Base-by-base conservation (phyloP, 1,140 invertebrate genomes). In the Brachionus rotundiformis region DNA sequence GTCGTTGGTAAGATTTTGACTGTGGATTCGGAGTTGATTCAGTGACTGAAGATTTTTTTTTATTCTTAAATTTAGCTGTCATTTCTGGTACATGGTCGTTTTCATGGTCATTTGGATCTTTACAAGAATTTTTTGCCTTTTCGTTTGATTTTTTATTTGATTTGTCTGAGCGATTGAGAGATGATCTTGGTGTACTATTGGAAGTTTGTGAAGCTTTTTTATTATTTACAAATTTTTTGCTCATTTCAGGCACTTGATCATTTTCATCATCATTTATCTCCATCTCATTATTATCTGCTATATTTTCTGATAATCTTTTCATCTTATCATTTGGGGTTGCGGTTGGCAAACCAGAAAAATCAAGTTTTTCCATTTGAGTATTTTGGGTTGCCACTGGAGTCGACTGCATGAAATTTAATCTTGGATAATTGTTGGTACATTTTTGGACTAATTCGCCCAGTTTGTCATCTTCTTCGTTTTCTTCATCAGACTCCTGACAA, bases 141-240 rank as follows among this genome's bases (percentile, higher is more conserved):
- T 1, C 49, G 7, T 1, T 63, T 31, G 23, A 31, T 29, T 63
- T 1, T 31, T 63, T 13, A 13, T 63, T 63, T 63, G 0, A 10
- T 4, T 68, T 36, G 13, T 6, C 7, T 13, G 29, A 63, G 16
- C 7, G 13, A 8, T 63, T 27, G 13, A 29, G 11, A 11, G 8
- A 63, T 31, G 29, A 33, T 5, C 0, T 31, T 33, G 61, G 8
- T 8, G 27, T 68, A 2, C 11, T n/a, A 3, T 16, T 13, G 7
- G 63, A n/a, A 39, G 36, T 33, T 27, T 3, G 0, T 3, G n/a
- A 8, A 13, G 47, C 2, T 54, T 63, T 63, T 63, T 63, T 63
- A 31, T 31, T 63, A 63, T 63, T 25, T 63, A 31, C 61, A 31
- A 63, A 63, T 4, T 63, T 63, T 63, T 63, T 63, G 61, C 25